Evolutionary conservation across 2,797 vertebrate genomes (phyloP), one percentile per base, ranked within the genome.

Genomic region (Ctenosaura bakeri): DNA sequence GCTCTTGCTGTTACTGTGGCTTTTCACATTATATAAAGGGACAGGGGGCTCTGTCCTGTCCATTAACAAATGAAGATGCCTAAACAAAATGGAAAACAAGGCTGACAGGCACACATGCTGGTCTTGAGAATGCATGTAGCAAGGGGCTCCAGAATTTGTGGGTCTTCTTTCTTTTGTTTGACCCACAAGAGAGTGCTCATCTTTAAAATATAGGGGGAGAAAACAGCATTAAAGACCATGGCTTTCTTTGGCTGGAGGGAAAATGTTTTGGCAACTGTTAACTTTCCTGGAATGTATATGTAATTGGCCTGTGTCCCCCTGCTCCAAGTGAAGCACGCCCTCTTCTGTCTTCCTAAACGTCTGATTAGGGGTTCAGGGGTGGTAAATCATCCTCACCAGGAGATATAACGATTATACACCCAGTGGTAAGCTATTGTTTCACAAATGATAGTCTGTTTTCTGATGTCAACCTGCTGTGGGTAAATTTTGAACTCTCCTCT

Each of bases 11-110:
- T 56, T 69, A 74, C 32, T 73, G 52, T 59, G 54, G 42, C 12
- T 83, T 88, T 88, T 84, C 81, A 26, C 71, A 71, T 88, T 90
- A 12, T 42, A 81, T 78, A 46, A 84, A 78, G 50, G 32, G 42
- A 79, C 6, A 38, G 50, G 13, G 26, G 64, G 56, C 50, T 16
- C 56, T 54, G 29, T 50, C 22, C 26, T 83, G 26, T 77, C 16
- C 38, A 1, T 50, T 56, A 46, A 22, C 18, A 32, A 71, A 56
- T 79, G 73, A 71, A 79, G 35, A 59, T 59, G 66, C 35, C 62
- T 54, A 56, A 59, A 64, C 16, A 86, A 35, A 81, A 69, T 16
- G 73, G 32, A 14, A 76, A 35, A 64, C 69, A 14, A 12, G 52
- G 62, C 83, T 7, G 16, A 71, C 26, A 74, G 32, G 42, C 52